These are phyloP conservation scores for Sciaenops ocellatus DNA, from an alignment of 2,797 vertebrate genomes.

Conservation along the genomic window DNA sequence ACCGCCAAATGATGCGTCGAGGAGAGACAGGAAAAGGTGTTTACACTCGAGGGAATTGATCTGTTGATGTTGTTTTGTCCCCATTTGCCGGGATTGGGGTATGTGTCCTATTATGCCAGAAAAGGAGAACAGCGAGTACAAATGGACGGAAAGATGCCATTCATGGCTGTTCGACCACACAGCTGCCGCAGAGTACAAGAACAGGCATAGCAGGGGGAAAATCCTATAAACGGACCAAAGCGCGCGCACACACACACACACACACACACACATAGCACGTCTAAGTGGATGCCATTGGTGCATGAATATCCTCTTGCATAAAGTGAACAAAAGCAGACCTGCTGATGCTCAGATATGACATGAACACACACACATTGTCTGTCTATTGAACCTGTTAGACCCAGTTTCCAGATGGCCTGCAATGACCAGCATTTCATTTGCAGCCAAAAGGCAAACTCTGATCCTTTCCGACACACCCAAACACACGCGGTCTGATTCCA, in stretches of 20 bases:
- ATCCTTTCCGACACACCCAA: slow-evolving; percentile 41
- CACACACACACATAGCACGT: slow-evolving; percentile 18
- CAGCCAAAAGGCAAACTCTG: slow-evolving; percentile 39
- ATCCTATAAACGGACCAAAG: slow-evolving; percentile 39
- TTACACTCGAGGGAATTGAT: slow-evolving; percentile 43
- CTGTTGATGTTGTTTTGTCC: slow-evolving; percentile 33
- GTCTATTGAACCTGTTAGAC: slow-evolving; percentile 29
- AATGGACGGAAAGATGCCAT: slow-evolving; percentile 43
- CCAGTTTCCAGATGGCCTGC: slow-evolving; percentile 34
- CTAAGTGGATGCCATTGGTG: slow-evolving; percentile 43
- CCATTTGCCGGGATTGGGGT: slow-evolving; percentile 11
- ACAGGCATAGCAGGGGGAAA: slow-evolving; percentile 34
- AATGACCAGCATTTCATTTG: slow-evolving; percentile 23
- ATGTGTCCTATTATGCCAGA: slow-evolving; percentile 11
- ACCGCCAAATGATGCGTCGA: slow-evolving; percentile 38
- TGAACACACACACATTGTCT: slow-evolving; percentile 9
- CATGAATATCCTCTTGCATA: slow-evolving; percentile 46
- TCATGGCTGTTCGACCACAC: slow-evolving; percentile 43
- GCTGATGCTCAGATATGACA: slow-evolving; percentile 44
- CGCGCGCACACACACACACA: slow-evolving; percentile 7
- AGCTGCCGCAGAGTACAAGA: slow-evolving; percentile 43
- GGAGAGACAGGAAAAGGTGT: slow-evolving; percentile 54
- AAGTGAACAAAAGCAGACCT: slow-evolving; percentile 49
- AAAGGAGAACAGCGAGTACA: slow-evolving; percentile 22
- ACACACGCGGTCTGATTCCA: slow-evolving; percentile 35